A percentile compares a stretch with the other conserved stretches of the same genome.
Conservation (phyloP, 2,888 invertebrate species). For the Polyommatus iphigenia region DNA sequence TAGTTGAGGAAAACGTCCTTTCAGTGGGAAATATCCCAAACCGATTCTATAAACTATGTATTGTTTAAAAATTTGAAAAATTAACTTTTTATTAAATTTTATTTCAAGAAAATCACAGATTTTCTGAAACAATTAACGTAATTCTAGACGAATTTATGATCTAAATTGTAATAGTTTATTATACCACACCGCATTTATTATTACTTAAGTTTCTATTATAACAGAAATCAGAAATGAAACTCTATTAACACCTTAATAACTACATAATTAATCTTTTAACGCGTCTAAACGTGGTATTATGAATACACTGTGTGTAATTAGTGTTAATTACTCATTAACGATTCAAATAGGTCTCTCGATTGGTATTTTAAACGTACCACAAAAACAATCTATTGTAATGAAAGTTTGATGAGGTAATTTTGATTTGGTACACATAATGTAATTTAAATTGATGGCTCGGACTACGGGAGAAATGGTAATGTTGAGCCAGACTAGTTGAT, state of each 20-base stretch:
- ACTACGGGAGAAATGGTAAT: background rate
- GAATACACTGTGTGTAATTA: slow-evolving; percentile 26
- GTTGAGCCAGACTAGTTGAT: background rate
- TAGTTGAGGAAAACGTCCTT: too few species aligned
- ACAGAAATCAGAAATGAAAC: background rate
- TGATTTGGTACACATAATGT: background rate
- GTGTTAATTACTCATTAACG: slow-evolving; percentile 34
- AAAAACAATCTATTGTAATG: slow-evolving; percentile 31
- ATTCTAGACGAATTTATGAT: background rate
- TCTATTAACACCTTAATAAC: slow-evolving; percentile 22
- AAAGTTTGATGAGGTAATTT: slow-evolving; percentile 24
- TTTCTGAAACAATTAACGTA: background rate
- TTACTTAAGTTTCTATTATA: background rate
- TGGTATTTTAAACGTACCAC: slow-evolving; percentile 16
- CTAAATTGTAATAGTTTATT: background rate
- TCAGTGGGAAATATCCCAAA: too few species aligned
- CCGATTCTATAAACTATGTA: too few species aligned
- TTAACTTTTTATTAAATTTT: too few species aligned
- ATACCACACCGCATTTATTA: background rate
- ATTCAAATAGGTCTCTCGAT: slow-evolving; percentile 15
- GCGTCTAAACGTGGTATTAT: slow-evolving; percentile 1
- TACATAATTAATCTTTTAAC: slow-evolving; percentile 30
- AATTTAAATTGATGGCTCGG: background rate
- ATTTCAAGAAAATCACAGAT: background rate
- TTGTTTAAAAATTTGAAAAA: too few species aligned